These are phyloP conservation scores for Stramonita haemastoma DNA, from an alignment of 2,888 invertebrate species.

Conservation along the genomic window DNA sequence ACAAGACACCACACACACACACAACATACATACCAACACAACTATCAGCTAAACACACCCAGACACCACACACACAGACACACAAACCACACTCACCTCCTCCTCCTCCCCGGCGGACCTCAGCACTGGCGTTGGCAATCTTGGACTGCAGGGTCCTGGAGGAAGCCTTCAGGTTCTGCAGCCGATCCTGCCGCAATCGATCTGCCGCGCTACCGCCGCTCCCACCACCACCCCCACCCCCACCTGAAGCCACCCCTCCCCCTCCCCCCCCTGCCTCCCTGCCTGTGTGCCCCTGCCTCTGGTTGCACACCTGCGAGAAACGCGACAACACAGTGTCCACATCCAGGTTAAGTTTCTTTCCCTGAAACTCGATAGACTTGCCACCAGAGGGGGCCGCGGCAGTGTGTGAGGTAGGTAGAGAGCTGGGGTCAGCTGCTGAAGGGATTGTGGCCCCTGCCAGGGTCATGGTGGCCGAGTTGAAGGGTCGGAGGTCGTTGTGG, in stretches of 20 bases:
- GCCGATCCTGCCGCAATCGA: slow-evolving; percentile 61
- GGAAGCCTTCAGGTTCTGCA: slow-evolving; percentile 67
- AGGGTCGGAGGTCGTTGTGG: slow-evolving; percentile 1
- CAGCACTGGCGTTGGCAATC: slow-evolving; percentile 49
- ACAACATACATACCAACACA: background rate
- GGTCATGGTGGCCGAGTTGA: background rate
- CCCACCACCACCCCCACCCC: slow-evolving; percentile 3
- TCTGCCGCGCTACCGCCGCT: background rate
- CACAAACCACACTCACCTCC: slow-evolving; percentile 4
- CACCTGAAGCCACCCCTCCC: too few relatives aligned
- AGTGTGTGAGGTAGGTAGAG: background rate
- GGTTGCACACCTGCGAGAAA: slow-evolving; percentile 60
- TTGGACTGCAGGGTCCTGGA: slow-evolving; percentile 65
- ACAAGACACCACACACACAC: too few relatives aligned
- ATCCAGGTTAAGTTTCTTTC: slow-evolving; percentile 52
- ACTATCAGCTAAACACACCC: too few relatives aligned
- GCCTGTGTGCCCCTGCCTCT: slow-evolving; percentile 10
- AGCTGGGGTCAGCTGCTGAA: background rate
- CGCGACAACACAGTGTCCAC: slow-evolving; percentile 60
- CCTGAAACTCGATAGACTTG: slow-evolving; percentile 41
- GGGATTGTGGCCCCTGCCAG: background rate
- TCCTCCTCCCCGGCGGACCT: background rate
- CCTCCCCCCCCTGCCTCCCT: background rate
- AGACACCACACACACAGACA: background rate
- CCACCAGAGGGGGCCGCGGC: background rate